These are phyloP conservation scores for Cyprinus carpio DNA, from an alignment of 2,113 vertebrate species.

Conservation along the genomic window DNA sequence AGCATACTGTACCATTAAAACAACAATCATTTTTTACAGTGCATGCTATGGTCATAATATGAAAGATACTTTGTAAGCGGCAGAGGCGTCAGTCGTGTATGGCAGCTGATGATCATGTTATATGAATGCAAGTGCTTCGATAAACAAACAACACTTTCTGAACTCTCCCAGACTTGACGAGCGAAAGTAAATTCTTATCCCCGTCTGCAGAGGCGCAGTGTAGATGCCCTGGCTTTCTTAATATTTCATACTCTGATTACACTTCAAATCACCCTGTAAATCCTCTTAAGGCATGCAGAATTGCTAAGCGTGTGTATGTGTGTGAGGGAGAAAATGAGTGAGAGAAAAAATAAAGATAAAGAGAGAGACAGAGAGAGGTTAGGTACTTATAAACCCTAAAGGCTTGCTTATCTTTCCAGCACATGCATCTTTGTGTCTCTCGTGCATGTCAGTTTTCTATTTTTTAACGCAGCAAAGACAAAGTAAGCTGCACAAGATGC, in stretches of 20 bases:
- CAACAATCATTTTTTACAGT: neutral
- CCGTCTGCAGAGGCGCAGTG: constrained; percentile 62
- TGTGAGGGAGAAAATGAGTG: constrained; percentile 42
- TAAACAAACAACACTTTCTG: constrained; percentile 37
- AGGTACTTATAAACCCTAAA: constrained; percentile 81
- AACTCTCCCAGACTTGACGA: neutral
- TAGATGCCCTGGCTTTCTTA: constrained; percentile 78
- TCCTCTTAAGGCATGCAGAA: constrained; percentile 84
- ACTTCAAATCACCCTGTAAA: constrained; percentile 81
- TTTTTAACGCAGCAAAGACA: constrained; percentile 75
- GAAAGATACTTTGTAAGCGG: neutral
- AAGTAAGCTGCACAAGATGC: constrained; percentile 76
- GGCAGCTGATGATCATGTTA: neutral
- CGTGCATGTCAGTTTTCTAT: constrained; percentile 72
- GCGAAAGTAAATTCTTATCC: constrained; percentile 30
- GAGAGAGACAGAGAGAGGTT: constrained; percentile 67
- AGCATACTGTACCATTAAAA: neutral
- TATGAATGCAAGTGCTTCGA: constrained; percentile 1
- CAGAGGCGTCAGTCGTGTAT: neutral
- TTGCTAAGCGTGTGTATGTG: constrained; percentile 74
- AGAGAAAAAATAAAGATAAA: constrained; percentile 36
- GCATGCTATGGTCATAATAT: neutral
- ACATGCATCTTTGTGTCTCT: constrained; percentile 81
- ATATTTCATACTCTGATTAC: constrained; percentile 77
- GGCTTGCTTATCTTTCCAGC: constrained; percentile 76